Conservation (phyloP, 2,113 vertebrate species). For the Mirounga angustirostris region DNA sequence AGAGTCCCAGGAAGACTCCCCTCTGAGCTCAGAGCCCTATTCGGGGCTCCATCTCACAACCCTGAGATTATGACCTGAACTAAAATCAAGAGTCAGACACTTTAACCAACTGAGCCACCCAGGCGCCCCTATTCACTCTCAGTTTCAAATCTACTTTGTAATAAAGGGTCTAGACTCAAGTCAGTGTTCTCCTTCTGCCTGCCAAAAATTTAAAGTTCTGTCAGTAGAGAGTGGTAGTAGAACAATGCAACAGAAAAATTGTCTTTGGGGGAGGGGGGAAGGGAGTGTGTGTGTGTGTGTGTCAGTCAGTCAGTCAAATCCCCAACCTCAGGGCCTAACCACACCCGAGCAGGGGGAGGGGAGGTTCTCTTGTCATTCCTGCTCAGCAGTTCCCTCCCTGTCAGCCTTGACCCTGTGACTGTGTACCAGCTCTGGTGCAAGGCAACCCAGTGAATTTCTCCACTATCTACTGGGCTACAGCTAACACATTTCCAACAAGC, state of each 20-base stretch:
- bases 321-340: neutral
- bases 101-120: neutral
- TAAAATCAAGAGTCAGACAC: neutral
- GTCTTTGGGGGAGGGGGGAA: neutral
- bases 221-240: slow-evolving; percentile 36
- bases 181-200: neutral
- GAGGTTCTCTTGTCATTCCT: neutral
- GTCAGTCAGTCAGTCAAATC: neutral
- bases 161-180: neutral
- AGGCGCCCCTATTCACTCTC: neutral
- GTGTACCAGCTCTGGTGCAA: neutral
- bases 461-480: neutral
- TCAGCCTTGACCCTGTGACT: neutral
- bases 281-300: neutral
- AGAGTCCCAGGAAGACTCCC: neutral
- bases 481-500: neutral
- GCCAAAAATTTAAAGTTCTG: neutral
- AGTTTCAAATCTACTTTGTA: slow-evolving; percentile 29
- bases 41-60: neutral
- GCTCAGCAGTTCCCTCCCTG: neutral
- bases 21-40: neutral
- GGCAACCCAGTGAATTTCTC: neutral
- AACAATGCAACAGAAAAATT: neutral
- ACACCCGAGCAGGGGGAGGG: neutral
- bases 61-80: neutral